Conservation (phyloP, 2,797 vertebrate genomes). For the Vultur gryphus region DNA sequence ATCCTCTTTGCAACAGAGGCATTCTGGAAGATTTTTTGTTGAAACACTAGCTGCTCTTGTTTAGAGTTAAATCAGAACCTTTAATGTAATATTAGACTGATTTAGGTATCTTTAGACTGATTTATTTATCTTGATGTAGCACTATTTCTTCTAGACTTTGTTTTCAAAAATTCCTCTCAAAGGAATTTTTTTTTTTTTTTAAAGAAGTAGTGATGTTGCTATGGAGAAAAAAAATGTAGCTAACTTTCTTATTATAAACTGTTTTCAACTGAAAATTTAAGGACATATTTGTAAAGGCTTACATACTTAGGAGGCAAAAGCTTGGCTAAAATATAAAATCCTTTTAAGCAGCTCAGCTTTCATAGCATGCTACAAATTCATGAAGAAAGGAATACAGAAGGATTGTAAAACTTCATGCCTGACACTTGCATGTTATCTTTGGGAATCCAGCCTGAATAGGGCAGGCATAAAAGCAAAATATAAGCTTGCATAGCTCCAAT, state of each 20-base stretch:
- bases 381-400: conserved; percentile 37
- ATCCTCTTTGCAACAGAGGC: not conserved
- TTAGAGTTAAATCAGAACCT: not conserved
- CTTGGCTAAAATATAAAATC: conserved; percentile 46
- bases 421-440: conserved; percentile 44
- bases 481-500: not conserved
- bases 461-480: not conserved
- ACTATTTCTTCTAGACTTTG: not conserved
- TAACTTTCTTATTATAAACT: conserved; percentile 1
- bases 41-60: not conserved
- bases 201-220: not conserved
- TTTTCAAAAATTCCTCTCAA: not conserved
- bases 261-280: conserved; percentile 1
- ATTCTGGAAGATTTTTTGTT: not conserved
- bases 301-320: conserved; percentile 3
- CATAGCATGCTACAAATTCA: conserved; percentile 43
- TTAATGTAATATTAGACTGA: not conserved
- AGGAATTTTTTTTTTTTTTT: not conserved
- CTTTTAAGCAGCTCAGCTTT: conserved; percentile 39
- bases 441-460: conserved; percentile 36
- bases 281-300: conserved; percentile 21
- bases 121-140: not conserved
- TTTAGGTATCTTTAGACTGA: not conserved
- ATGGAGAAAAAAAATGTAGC: not conserved
- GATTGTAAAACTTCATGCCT: conserved; percentile 58